Evolutionary conservation across 2,797 vertebrate genomes (phyloP).

Genomic region (Xenops minutus): DNA sequence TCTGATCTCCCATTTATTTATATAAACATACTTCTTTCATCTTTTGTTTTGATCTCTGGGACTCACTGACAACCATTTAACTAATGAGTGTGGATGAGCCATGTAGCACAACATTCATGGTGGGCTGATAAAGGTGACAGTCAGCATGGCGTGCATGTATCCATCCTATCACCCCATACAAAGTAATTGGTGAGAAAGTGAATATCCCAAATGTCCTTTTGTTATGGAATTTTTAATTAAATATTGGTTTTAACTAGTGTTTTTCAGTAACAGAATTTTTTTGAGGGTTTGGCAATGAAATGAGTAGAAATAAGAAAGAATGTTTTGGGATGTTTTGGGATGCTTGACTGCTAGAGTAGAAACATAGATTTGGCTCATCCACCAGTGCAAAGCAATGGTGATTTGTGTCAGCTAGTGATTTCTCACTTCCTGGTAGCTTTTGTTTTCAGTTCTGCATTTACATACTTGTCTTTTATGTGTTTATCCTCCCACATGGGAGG

Average conservation of each 20-base stretch:
- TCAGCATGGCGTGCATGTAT: neutral
- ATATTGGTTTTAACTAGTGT: neutral
- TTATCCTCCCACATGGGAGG: neutral
- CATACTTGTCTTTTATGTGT: neutral
- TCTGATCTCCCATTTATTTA: conserved; percentile 47
- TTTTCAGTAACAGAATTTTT: neutral
- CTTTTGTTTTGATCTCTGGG: conserved; percentile 54
- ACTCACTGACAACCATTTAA: neutral
- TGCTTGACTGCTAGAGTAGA: neutral
- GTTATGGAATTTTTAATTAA: neutral
- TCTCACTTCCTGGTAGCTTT: neutral
- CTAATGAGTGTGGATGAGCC: neutral
- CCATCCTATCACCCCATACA: neutral
- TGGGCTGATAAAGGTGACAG: neutral
- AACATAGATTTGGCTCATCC: neutral
- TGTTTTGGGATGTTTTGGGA: neutral
- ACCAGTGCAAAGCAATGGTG: neutral
- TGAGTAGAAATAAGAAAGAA: neutral
- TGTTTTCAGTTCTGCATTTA: neutral
- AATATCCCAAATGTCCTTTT: neutral
- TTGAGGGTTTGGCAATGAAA: neutral
- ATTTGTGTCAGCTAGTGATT: neutral
- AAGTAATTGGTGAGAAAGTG: neutral
- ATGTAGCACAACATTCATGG: neutral
- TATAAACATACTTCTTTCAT: conserved; percentile 16